phyloP scores from a whole-genome alignment of 2,113 vertebrate genomes.

The Nerophis ophidion region DNA sequence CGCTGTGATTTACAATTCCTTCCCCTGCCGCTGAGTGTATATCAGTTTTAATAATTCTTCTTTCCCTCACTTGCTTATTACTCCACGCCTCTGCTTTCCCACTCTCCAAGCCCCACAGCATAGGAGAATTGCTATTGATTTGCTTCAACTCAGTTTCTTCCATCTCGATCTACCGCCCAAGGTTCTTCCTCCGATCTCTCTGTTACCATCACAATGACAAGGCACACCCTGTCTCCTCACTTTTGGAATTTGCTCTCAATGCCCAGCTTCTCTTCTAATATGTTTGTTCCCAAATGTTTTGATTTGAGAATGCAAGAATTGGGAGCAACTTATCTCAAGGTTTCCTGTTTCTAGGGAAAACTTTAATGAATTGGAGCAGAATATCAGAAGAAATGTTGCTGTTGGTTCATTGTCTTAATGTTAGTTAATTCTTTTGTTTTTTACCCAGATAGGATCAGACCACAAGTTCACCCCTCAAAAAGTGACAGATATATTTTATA shows the following conservation, averaged over 20 bases:
- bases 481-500: no score
- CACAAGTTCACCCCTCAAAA: constrained; percentile 7
- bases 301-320: neutral
- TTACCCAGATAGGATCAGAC: constrained; percentile 21
- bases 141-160: constrained; percentile 8
- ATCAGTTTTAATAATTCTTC: constrained; percentile 12
- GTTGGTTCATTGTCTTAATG: constrained; percentile 7
- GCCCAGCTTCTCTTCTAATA: neutral
- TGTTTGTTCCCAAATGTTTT: neutral
- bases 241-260: neutral
- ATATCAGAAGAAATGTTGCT: constrained; percentile 7
- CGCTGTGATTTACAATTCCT: constrained; percentile 14
- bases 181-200: constrained; percentile 13
- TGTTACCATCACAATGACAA: neutral
- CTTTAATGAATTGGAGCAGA: neutral
- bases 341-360: neutral
- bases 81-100: constrained; percentile 2
- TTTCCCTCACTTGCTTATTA: neutral
- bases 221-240: neutral
- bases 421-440: neutral
- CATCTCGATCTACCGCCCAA: constrained; percentile 7
- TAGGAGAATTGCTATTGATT: constrained; percentile 36
- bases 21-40: neutral
- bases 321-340: neutral
- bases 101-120: constrained; percentile 32